Evolutionary conservation across 92 coral and sea anemone genomes (phyloP).

Genomic region (Metridium senile): DNA sequence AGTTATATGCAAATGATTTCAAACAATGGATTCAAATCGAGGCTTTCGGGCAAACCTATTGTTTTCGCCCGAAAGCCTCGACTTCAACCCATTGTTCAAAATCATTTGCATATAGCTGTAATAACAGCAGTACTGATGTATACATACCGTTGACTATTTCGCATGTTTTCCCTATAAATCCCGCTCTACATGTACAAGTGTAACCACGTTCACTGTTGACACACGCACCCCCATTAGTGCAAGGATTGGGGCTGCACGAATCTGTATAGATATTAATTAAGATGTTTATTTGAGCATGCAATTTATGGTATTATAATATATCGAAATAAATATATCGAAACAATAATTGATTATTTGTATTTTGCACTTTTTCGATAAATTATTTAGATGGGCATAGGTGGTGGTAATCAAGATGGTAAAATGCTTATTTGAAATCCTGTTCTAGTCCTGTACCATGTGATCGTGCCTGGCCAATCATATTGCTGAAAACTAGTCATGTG

Average conservation of each 20-base stretch:
- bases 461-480: too few relatives aligned
- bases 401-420: neutral
- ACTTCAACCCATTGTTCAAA: neutral
- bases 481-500: too few relatives aligned
- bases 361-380: too few relatives aligned
- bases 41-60: too few relatives aligned
- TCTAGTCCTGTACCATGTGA: neutral
- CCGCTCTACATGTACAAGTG: slow-evolving; percentile 11
- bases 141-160: slow-evolving; percentile 3
- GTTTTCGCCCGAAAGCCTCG: too few relatives aligned
- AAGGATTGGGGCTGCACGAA: slow-evolving; percentile 4
- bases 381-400: too few relatives aligned
- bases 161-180: slow-evolving; percentile 2
- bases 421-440: neutral
- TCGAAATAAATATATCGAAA: too few relatives aligned
- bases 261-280: neutral
- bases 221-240: slow-evolving; percentile 22
- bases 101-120: neutral
- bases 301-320: too few relatives aligned
- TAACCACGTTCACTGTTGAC: neutral
- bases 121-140: neutral
- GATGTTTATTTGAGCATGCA: too few relatives aligned
- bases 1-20: too few relatives aligned
- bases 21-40: too few relatives aligned
- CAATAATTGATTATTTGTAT: too few relatives aligned